phyloP scores from a whole-genome alignment of 2,888 invertebrate genomes.

The Temnothorax unifasciatus region DNA sequence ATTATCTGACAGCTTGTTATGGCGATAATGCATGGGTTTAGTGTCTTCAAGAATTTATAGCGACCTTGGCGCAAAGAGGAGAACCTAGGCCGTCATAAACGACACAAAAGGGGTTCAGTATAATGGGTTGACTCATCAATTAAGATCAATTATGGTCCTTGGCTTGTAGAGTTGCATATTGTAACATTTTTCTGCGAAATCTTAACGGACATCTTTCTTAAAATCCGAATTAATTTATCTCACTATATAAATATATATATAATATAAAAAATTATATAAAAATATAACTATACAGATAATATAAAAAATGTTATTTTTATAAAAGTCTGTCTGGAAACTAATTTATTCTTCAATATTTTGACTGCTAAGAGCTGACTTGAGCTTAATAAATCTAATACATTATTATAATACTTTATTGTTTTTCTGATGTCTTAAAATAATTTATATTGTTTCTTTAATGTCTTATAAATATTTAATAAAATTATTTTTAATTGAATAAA shows the following conservation, averaged over 20 bases:
- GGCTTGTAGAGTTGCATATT: not conserved
- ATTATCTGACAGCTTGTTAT: conserved; percentile 29
- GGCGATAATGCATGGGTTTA: conserved; percentile 2
- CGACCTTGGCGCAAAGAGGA: conserved; percentile 60
- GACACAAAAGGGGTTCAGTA: conserved; percentile 42
- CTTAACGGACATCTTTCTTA: not conserved
- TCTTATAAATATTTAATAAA: too few relatives aligned
- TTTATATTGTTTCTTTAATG: not conserved
- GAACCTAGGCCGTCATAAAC: not conserved
- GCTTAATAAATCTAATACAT: not conserved
- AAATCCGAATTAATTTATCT: not conserved
- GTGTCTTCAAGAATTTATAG: conserved; percentile 29
- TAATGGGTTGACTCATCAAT: conserved; percentile 70
- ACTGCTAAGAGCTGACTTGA: not conserved
- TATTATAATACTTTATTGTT: not conserved
- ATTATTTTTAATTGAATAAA: too few relatives aligned
- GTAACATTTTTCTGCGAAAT: conserved; percentile 21
- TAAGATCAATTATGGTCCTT: conserved; percentile 61
- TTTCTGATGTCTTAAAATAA: not conserved
- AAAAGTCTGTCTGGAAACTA: not conserved
- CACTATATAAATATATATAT: not conserved
- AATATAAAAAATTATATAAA: too few relatives aligned
- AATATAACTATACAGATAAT: too few relatives aligned
- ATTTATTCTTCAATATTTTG: not conserved
- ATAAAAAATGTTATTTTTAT: not conserved